Conservation (phyloP, 1,140 invertebrate species). For the Brachionus koreanus region DNA sequence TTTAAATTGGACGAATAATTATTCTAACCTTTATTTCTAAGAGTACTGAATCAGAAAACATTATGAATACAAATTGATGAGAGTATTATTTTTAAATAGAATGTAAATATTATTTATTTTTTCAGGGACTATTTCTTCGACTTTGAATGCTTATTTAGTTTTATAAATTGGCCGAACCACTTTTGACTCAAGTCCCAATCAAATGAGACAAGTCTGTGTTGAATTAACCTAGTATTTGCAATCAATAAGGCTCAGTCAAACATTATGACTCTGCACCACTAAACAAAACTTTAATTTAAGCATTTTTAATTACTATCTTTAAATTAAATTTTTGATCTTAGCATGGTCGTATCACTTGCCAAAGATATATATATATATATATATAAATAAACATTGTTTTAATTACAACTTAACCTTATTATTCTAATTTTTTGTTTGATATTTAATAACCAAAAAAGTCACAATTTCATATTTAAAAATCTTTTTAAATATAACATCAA, state of each 20-base stretch:
- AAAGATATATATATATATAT: no score
- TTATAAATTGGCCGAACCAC: neutral
- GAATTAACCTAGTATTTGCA: slow-evolving; percentile 14
- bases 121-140: neutral
- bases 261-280: neutral
- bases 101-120: slow-evolving; percentile 1
- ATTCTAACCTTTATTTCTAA: slow-evolving; percentile 26
- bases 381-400: neutral
- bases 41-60: neutral
- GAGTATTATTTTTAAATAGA: neutral
- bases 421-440: neutral
- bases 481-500: neutral
- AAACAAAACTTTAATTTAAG: slow-evolving; percentile 10
- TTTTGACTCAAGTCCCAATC: slow-evolving; percentile 5
- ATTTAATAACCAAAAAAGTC: neutral
- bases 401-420: neutral
- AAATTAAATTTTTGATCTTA: neutral
- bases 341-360: neutral
- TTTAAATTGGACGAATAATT: slow-evolving; percentile 29
- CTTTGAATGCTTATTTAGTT: neutral
- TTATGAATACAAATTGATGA: neutral
- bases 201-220: slow-evolving; percentile 23
- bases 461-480: neutral
- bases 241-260: neutral
- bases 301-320: slow-evolving; percentile 5